A percentile compares a stretch with the other conserved stretches of the same genome.
These are phyloP conservation scores for Mylabris phalerata DNA, from an alignment of 1,140 invertebrate species.

Conservation along the genomic window DNA sequence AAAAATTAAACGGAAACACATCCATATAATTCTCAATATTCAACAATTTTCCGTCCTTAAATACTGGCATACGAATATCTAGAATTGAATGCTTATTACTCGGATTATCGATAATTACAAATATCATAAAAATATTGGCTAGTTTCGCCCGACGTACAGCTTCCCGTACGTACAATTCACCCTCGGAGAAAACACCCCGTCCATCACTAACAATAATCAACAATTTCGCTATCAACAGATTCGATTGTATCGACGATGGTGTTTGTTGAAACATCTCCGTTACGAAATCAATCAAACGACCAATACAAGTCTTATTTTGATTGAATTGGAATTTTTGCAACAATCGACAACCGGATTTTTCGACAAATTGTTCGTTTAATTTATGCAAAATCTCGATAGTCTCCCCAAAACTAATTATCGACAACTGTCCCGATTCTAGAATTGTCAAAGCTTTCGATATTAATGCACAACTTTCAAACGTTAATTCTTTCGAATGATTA, in stretches of 20 bases:
- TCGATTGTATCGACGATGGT: conserved; percentile 18
- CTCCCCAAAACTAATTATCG: conserved; percentile 91
- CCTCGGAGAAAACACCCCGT: conserved; percentile 86
- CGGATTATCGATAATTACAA: conserved; percentile 93
- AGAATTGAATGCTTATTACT: conserved; percentile 87
- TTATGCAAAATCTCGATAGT: conserved; percentile 74
- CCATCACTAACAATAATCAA: conserved; percentile 93
- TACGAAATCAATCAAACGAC: conserved; percentile 70
- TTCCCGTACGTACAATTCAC: conserved; percentile 64
- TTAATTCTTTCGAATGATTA: conserved; percentile 83
- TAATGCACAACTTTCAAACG: conserved; percentile 89
- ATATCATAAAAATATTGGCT: conserved; percentile 85
- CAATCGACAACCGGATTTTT: conserved; percentile 70
- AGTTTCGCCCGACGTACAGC: conserved; percentile 75
- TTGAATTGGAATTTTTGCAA: conserved; percentile 72
- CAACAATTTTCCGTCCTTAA: conserved; percentile 56
- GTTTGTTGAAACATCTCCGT: conserved; percentile 61
- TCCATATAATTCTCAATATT: conserved; percentile 79
- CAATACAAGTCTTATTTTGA: conserved; percentile 74
- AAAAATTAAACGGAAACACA: conserved; percentile 97
- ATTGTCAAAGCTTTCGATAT: conserved; percentile 85
- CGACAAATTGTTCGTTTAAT: conserved; percentile 78
- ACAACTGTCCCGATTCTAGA: conserved; percentile 88
- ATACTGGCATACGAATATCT: conserved; percentile 75
- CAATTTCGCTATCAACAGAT: conserved; percentile 65